phyloP scores from a whole-genome alignment of 2,888 invertebrate species.

The Polietes domitor region DNA sequence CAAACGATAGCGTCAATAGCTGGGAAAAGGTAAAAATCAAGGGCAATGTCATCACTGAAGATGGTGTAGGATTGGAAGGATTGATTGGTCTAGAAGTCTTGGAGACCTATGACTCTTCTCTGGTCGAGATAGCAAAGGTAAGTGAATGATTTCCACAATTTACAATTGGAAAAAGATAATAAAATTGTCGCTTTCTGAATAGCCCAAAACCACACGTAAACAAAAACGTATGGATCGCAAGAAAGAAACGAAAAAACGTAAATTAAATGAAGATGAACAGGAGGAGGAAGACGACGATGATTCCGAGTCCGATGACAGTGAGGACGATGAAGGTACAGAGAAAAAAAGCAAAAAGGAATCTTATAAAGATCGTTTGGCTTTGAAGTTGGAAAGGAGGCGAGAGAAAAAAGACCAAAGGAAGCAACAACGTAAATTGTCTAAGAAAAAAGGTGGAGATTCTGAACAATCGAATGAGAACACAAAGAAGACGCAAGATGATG shows the following conservation, averaged over 20 bases:
- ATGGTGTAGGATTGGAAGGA: slow-evolving; percentile 83
- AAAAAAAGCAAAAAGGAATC: slow-evolving; percentile 72
- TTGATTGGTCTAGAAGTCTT: slow-evolving; percentile 91
- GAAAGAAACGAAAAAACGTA: slow-evolving; percentile 68
- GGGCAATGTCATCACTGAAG: slow-evolving; percentile 81
- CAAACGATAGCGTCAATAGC: slow-evolving; percentile 36
- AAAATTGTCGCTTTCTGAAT: neutral
- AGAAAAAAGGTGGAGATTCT: slow-evolving; percentile 60
- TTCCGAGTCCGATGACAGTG: slow-evolving; percentile 11
- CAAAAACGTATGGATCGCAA: slow-evolving; percentile 62
- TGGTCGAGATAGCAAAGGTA: slow-evolving; percentile 82
- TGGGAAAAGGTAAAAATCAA: slow-evolving; percentile 87
- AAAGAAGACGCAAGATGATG: neutral
- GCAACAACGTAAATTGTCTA: slow-evolving; percentile 57
- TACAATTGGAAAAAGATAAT: neutral
- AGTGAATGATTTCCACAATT: slow-evolving; percentile 51
- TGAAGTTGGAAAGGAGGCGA: slow-evolving; percentile 69
- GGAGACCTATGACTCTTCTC: slow-evolving; percentile 83
- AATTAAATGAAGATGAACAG: slow-evolving; percentile 26
- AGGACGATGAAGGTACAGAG: slow-evolving; percentile 34
- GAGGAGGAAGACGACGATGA: slow-evolving; percentile 45
- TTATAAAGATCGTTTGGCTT: slow-evolving; percentile 70
- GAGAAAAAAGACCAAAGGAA: slow-evolving; percentile 73
- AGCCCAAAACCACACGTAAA: slow-evolving; percentile 61
- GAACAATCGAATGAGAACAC: slow-evolving; percentile 7